Conservation (phyloP, 2,797 vertebrate species). For the Antrozous pallidus region DNA sequence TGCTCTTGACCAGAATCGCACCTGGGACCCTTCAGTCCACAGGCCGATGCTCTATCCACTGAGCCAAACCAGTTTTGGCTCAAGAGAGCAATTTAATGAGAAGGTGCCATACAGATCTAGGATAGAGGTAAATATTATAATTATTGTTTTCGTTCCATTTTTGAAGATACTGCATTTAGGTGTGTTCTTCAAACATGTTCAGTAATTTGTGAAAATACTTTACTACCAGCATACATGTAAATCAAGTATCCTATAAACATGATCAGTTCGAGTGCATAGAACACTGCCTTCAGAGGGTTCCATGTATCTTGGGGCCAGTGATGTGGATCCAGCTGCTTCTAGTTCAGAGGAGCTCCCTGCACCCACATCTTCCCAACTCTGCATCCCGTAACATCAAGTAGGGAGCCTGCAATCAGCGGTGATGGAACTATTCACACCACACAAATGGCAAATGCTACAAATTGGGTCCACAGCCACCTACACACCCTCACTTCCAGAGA, state of each 20-base stretch:
- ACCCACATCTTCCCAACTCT: neutral
- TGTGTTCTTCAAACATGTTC: constrained; percentile 25
- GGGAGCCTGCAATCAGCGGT: neutral
- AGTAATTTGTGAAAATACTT: constrained; percentile 7
- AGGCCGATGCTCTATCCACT: too few relatives aligned
- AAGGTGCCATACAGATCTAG: constrained; percentile 22
- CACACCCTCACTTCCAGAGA: neutral
- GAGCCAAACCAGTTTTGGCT: too few relatives aligned
- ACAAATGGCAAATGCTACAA: neutral
- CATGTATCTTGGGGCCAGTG: neutral
- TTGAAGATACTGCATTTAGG: neutral
- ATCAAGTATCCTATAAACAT: neutral
- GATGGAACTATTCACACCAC: neutral
- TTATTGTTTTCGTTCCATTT: constrained; percentile 13
- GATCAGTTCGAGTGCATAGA: neutral
- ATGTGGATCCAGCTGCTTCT: neutral
- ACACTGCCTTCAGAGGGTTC: neutral
- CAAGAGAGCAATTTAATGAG: constrained; percentile 57
- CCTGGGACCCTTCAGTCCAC: too few relatives aligned
- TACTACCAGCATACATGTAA: constrained; percentile 23
- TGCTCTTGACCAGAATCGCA: too few relatives aligned
- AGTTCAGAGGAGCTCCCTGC: neutral
- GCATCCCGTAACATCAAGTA: neutral
- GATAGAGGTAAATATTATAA: constrained; percentile 40
- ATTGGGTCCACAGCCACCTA: neutral